These are phyloP conservation scores for Nasalis larvatus DNA, from an alignment of 2,113 vertebrate species.

Conservation along the genomic window DNA sequence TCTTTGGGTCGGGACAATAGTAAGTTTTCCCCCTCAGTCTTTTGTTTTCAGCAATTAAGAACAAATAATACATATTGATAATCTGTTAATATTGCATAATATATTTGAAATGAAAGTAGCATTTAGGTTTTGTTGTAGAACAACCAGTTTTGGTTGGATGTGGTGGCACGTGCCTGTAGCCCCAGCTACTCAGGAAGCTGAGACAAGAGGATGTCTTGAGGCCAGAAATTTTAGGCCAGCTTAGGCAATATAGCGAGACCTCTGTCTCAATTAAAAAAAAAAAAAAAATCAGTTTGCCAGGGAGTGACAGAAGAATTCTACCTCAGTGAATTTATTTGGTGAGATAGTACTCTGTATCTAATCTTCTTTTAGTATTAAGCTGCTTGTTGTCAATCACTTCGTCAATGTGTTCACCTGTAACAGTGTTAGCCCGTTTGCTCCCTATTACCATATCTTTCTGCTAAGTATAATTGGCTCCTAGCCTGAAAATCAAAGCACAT, in stretches of 20 bases:
- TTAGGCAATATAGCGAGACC: background rate
- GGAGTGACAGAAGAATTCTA: background rate
- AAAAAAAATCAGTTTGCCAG: background rate
- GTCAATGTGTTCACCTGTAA: background rate
- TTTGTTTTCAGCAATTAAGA: constrained; percentile 2
- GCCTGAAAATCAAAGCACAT: constrained; percentile 11
- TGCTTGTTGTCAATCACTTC: background rate
- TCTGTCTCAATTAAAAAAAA: background rate
- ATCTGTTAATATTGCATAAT: background rate
- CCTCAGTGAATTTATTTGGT: background rate
- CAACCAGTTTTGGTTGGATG: background rate
- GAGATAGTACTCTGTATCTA: background rate
- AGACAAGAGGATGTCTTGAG: background rate
- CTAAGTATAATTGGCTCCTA: background rate
- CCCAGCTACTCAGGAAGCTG: background rate
- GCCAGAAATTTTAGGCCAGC: background rate
- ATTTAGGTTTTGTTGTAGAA: background rate
- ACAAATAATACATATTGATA: background rate
- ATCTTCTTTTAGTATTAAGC: background rate
- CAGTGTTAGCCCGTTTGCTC: background rate
- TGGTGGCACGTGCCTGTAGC: background rate
- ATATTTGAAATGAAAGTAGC: background rate
- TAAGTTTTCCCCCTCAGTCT: background rate
- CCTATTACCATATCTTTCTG: background rate
- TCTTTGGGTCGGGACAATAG: constrained; percentile 10